Base-by-base conservation (phyloP, 2,797 vertebrate species). In the Tadarida brasiliensis region DNA sequence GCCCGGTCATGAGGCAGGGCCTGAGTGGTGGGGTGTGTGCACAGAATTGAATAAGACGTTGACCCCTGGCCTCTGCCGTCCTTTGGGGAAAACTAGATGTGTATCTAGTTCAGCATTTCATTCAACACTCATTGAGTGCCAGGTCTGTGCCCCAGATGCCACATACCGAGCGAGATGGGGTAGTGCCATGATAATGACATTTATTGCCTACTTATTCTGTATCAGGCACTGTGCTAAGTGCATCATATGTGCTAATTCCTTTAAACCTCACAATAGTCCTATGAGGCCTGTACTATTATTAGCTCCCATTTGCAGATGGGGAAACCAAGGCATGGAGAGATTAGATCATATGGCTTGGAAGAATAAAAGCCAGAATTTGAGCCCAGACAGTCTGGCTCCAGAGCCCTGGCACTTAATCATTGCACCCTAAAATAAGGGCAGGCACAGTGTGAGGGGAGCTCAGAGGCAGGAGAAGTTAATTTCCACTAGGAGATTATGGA, bases 201-300 rank as follows among this genome's bases (percentile, higher is more conserved):
- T 57, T 59, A 63, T 22, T 84, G 93, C 94, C 71, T 68, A 5
- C 59, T 57, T 74, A 22, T 14, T 67, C 84, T 7, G 20, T 30
- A 57, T 35, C 77, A 35, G 90, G 84, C 71, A 26, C 87, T 30
- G 76, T 89, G 87, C 74, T 56, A 17, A 96, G 87, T 10, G 0
- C 77, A 26, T 44, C 63, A 11, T 44, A n/a, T 15, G 63, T 35
- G 65, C 81, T 88, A 22, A 92, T 94, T 96, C 85, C 90, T 88
- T 85, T 76, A 78, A 88, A 57, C 47, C 63, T 87, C 63, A 26
- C 63, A 19, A 1, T 11, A 44, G 76, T 57, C 90, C 70, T 39
- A 5, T 22, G 63, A 94, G 59, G 61, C 77, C 74, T 19, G 11
- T 35, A 35, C 94, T 85, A 2, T 68, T 59, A 35, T 61, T 59